Conservation (phyloP, 2,113 vertebrate genomes). For the Nesoenas mayeri region DNA sequence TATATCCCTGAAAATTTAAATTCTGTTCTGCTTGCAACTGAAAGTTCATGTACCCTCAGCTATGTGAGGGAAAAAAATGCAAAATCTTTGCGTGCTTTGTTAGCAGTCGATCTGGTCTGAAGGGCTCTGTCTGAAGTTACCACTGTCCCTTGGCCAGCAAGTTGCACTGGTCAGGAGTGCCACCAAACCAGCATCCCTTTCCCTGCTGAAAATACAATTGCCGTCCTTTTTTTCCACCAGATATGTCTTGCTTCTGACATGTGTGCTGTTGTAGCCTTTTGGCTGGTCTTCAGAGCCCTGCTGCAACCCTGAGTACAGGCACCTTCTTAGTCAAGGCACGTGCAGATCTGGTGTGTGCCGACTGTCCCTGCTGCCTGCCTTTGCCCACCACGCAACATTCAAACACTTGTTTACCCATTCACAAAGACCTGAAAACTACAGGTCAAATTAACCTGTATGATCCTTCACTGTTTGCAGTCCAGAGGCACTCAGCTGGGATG, state of each 20-base stretch:
- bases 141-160: background rate
- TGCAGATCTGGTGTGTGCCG: rapidly evolving
- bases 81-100: background rate
- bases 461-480: background rate
- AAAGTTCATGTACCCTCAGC: background rate
- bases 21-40: background rate
- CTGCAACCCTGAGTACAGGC: background rate
- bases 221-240: background rate
- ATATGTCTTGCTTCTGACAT: background rate
- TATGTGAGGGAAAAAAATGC: background rate
- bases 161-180: background rate
- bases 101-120: background rate
- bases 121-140: background rate
- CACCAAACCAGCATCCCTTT: background rate
- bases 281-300: too few relatives aligned
- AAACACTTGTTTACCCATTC: background rate
- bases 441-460: background rate
- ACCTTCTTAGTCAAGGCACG: background rate
- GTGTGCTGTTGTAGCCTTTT: background rate
- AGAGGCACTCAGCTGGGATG: background rate
- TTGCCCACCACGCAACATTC: background rate
- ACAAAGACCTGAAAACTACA: background rate
- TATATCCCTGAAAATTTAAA: background rate
- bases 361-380: background rate
- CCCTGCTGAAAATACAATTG: background rate